phyloP scores from a whole-genome alignment of 2,113 vertebrate genomes.

The Entomyzon cyanotis region DNA sequence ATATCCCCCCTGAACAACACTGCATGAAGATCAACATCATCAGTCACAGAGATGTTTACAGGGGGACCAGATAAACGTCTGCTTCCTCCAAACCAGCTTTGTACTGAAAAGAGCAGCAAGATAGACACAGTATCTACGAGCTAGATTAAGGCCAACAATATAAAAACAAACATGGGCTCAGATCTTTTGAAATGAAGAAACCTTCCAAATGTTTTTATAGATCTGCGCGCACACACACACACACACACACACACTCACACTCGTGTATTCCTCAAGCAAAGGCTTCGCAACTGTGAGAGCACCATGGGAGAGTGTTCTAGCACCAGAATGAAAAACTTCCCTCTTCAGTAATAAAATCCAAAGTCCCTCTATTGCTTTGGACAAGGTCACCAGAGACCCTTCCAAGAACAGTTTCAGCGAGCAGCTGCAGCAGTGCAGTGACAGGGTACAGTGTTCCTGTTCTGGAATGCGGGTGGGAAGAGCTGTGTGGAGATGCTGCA shows the following conservation, averaged over 20 bases:
- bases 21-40: constrained; percentile 22
- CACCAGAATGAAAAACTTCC: constrained; percentile 53
- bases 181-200: constrained; percentile 32
- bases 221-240: background rate
- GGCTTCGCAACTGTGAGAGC: constrained; percentile 22
- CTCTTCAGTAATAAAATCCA: constrained; percentile 7
- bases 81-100: constrained; percentile 54
- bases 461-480: background rate
- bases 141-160: constrained; percentile 56
- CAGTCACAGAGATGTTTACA: background rate
- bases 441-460: background rate
- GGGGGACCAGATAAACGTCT: background rate
- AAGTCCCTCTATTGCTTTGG: constrained; percentile 35
- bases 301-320: constrained; percentile 58
- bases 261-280: background rate
- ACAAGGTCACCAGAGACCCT: background rate
- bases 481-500: background rate
- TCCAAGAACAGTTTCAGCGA: background rate
- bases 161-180: constrained; percentile 11
- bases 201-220: background rate
- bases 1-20: constrained; percentile 62
- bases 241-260: background rate
- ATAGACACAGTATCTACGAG: constrained; percentile 19
- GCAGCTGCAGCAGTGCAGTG: background rate
- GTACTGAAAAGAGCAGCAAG: constrained; percentile 27